Base-by-base conservation (phyloP, 2,888 invertebrate genomes). In the Pycnomerus fuliginosus region DNA sequence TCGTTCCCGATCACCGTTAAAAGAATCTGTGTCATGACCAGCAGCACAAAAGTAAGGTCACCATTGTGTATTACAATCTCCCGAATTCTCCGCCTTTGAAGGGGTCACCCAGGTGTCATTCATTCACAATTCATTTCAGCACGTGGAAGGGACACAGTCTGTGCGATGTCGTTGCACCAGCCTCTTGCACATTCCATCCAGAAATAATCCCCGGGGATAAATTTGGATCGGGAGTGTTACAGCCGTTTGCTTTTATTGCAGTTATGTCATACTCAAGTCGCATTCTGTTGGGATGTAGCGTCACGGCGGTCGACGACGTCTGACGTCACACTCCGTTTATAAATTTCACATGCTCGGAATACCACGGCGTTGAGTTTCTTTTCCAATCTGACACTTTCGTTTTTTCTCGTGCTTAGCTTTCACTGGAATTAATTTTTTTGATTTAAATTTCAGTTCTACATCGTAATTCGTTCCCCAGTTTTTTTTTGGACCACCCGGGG, bases 1-100 rank as follows among this genome's bases (percentile, higher is more conserved):
- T 38, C 32, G 38, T 38, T 32, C 23, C 31, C 42, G 46, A 46
- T 41, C 41, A 42, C 48, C 48, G 48, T 48, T 48, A 48, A 48
- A 39, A 35, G 22, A 44, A 48, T 48, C 44, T 48, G 48, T 48
- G 48, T 48, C 48, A 48, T 44, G 48, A 48, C 44, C 48, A 48
- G 40, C 33, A 25, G 28, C 41, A 41, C 41, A 42, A 46, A 31
- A 39, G 36, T 39, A 48, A 48, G 48, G 48, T 23, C 35, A 32
- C 27, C 16, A 36, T 44, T 35, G 40, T 40, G 24, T 23, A 2
- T 30, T 31, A 10, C 39, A 44, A 37, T 39, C 43, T 27, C 40
- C 35, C n/a, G n/a, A n/a, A n/a, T n/a, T n/a, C n/a, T n/a, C n/a
- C n/a, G n/a, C n/a, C n/a, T n/a, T n/a, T n/a, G n/a, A n/a, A n/a